Percentiles rank a stretch among this genome's conserved stretches.
These are phyloP conservation scores for Lamprologus lemairii DNA, from an alignment of 2,113 vertebrate genomes.

Conservation along the genomic window DNA sequence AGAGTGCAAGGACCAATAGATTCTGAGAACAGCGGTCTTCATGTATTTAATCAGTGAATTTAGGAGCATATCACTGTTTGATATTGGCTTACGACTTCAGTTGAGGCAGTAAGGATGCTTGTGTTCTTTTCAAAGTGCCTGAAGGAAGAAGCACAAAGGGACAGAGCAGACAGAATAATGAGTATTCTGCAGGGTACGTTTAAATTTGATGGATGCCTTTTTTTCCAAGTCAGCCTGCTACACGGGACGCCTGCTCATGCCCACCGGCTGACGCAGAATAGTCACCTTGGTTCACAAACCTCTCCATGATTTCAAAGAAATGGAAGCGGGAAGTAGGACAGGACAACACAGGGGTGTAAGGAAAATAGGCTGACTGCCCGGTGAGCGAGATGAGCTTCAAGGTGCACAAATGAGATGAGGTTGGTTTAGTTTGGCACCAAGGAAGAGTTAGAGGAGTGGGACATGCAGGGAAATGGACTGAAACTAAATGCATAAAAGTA, in stretches of 20 bases:
- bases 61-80: background rate
- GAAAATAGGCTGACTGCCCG: background rate
- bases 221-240: background rate
- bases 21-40: background rate
- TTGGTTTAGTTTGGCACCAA: background rate
- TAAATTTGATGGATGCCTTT: background rate
- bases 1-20: background rate
- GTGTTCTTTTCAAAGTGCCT: background rate
- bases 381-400: background rate
- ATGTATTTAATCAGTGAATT: background rate
- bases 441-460: background rate
- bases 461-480: background rate
- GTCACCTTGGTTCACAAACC: slow-evolving; percentile 1
- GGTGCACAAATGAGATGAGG: background rate
- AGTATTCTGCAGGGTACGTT: background rate
- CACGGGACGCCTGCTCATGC: background rate
- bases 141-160: background rate
- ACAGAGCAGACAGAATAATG: background rate
- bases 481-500: background rate
- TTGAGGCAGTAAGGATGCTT: background rate
- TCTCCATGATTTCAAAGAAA: background rate
- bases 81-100: background rate
- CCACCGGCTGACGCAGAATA: background rate
- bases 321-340: background rate
- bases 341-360: background rate